Percentiles rank a stretch among this genome's conserved stretches.
phyloP scores from a whole-genome alignment of 2,888 invertebrate species.

The Cantharis nigra region DNA sequence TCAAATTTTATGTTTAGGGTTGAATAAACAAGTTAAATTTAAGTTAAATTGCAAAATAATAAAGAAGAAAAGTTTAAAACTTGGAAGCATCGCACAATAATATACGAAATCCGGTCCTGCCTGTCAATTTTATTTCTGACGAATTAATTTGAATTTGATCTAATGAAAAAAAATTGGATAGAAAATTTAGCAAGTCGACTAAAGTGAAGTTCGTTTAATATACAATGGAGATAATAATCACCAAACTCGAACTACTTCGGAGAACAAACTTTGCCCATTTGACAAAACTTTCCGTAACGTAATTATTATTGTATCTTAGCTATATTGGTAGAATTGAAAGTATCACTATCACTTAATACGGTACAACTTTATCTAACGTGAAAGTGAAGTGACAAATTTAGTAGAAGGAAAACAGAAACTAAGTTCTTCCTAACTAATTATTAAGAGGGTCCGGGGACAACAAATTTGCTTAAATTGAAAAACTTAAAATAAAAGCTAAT shows the following conservation, averaged over 20 bases:
- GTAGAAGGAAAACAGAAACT: neutral
- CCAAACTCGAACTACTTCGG: constrained; percentile 1
- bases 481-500: neutral
- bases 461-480: neutral
- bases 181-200: neutral
- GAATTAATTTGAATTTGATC: neutral
- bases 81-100: neutral
- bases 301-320: neutral
- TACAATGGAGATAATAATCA: constrained; percentile 2
- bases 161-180: neutral
- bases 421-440: neutral
- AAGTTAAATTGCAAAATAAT: neutral
- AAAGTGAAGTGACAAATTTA: neutral
- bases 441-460: neutral
- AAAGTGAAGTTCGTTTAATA: neutral
- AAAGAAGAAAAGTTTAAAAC: neutral
- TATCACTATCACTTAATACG: neutral
- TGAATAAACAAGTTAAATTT: neutral
- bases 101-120: neutral
- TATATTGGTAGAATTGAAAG: neutral
- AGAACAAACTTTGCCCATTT: constrained; percentile 3
- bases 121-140: neutral
- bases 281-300: neutral
- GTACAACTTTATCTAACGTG: neutral
- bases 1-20: constrained; percentile 36